Evolutionary conservation across 2,113 vertebrate genomes (phyloP).

Genomic region (Dasyprocta punctata): DNA sequence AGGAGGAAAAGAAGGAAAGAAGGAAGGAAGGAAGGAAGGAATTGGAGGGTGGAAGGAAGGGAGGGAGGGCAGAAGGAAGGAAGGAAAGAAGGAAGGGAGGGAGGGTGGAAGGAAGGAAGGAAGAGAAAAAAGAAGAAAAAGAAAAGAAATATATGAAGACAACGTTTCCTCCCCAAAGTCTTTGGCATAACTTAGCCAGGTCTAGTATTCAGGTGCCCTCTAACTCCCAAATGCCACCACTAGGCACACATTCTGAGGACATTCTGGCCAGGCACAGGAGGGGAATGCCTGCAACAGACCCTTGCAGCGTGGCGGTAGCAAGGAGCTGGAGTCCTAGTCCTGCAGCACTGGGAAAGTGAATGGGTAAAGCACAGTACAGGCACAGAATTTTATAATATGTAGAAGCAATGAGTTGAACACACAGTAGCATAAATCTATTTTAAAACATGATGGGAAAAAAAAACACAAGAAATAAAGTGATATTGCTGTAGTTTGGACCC

Average conservation of each 20-base stretch:
- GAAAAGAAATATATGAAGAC: neutral
- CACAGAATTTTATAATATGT: neutral
- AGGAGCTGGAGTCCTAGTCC: neutral
- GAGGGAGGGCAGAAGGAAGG: neutral
- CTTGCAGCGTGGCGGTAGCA: no score
- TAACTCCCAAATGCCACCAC: neutral
- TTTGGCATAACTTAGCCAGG: neutral
- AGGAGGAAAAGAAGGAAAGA: neutral
- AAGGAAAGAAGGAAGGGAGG: neutral
- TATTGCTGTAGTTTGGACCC: neutral
- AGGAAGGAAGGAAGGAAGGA: neutral
- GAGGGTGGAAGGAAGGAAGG: neutral
- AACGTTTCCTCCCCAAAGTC: neutral
- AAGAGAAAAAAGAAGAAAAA: neutral
- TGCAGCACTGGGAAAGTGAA: neutral
- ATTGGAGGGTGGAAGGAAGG: no score
- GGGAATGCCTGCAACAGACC: neutral
- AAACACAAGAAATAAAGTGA: neutral
- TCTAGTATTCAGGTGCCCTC: neutral
- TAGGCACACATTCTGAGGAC: neutral
- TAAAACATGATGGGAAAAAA: neutral
- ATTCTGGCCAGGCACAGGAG: neutral
- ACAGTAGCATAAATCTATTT: neutral
- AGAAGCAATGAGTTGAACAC: neutral
- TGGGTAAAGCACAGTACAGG: no score